Percentiles rank a stretch among this genome's conserved stretches.
These are phyloP conservation scores for Euura saliciscinereae DNA, from an alignment of 1,140 invertebrate genomes.

Conservation along the genomic window DNA sequence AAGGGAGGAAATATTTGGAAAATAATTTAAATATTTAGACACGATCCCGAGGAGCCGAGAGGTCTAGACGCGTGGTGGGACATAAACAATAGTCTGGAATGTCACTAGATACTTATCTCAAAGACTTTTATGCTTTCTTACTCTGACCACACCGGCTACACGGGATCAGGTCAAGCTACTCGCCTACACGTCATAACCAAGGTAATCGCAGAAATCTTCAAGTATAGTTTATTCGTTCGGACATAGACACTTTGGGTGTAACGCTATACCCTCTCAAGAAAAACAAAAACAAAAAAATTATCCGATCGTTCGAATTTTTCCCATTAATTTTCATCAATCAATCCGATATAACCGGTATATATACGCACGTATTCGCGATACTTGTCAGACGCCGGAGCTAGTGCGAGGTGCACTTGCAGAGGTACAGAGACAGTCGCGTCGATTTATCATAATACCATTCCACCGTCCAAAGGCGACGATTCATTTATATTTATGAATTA, in stretches of 20 bases:
- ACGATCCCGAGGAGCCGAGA: not conserved
- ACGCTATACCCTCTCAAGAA: not conserved
- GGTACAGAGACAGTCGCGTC: conserved; percentile 20
- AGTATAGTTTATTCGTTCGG: conserved; percentile 23
- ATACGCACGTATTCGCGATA: no score
- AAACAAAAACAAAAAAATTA: no score
- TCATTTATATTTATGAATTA: conserved; percentile 52
- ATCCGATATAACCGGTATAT: no score
- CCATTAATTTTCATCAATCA: no score
- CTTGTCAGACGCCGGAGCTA: no score
- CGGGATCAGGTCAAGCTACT: conserved; percentile 21
- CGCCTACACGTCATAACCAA: conserved; percentile 28
- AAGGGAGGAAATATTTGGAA: no score
- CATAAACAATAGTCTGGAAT: conserved; percentile 37
- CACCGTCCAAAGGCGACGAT: conserved; percentile 30
- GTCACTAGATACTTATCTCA: conserved; percentile 37
- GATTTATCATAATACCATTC: conserved; percentile 51
- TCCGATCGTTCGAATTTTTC: no score
- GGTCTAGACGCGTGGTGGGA: conserved; percentile 9
- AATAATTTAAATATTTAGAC: conserved; percentile 41
- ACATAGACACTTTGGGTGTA: conserved; percentile 27
- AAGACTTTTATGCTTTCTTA: conserved; percentile 44
- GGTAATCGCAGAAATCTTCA: conserved; percentile 17
- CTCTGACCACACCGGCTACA: conserved; percentile 35
- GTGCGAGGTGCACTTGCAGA: no score